Evolutionary conservation across 2,888 invertebrate genomes (phyloP), one percentile per base, ranked within the genome.

Genomic region (Hypselothyrea guttata): DNA sequence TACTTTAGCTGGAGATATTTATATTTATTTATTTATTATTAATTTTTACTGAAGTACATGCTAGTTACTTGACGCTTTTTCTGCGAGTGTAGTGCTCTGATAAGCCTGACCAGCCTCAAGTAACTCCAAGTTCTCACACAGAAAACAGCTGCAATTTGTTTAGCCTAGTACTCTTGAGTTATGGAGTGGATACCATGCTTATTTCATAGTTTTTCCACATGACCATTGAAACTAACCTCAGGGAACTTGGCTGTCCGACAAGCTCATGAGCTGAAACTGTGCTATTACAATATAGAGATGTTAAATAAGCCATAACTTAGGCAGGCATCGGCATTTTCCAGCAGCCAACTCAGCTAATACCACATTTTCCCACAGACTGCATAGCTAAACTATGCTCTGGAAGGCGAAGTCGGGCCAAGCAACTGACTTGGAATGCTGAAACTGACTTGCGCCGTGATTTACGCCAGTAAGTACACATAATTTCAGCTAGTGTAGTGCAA

Each of bases 401-500:
- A 22, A 22, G 22, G 22, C 22, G 3, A 22, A n/a, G n/a, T n/a
- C n/a, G n/a, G n/a, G n/a, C n/a, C 22, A 22, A 5, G 22, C 22
- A 22, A 22, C 22, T 22, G 12, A 48, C 37, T 16, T 38, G 11
- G 8, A n/a, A n/a, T n/a, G n/a, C 13, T 30, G 18, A 28, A 12
- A 44, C n/a, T 13, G 13, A 12, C 8, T 8, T 8, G 40, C n/a
- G 34, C 45, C 12, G 4, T 33, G 41, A 35, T 54, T 34, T 12
- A n/a, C 42, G 54, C 33, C 31, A 38, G 30, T 35, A 22, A 40
- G 1, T 12, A 35, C 13, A 18, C 8, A 48, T 55, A 40, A 40
- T 42, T 46, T 42, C 31, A 18, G 11, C n/a, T 48, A 48, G 51
- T 69, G 46, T 37, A 28, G 2, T 2, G 13, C 35, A 34, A 22